phyloP scores from a whole-genome alignment of 2,888 invertebrate genomes.

The Spatulosminthurus flaviceps region DNA sequence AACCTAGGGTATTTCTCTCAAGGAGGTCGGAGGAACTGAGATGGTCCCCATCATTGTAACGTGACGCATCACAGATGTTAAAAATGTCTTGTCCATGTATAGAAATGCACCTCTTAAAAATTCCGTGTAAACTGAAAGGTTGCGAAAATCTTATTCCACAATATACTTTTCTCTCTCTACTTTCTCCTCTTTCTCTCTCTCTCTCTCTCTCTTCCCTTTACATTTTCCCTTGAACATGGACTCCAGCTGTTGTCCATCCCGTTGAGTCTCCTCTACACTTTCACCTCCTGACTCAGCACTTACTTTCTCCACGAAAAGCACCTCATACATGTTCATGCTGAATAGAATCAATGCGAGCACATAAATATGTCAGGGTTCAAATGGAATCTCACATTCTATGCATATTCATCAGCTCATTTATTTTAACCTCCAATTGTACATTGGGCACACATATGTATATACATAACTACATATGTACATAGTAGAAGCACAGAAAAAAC shows the following conservation, averaged over 20 bases:
- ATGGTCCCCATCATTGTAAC: slow-evolving; percentile 26
- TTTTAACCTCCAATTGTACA: no score
- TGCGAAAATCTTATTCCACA: no score
- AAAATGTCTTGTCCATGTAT: slow-evolving; percentile 42
- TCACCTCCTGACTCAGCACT: slow-evolving; percentile 47
- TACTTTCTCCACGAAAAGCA: neutral
- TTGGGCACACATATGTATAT: no score
- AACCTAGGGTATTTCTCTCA: no score
- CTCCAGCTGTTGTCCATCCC: slow-evolving; percentile 54
- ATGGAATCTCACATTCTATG: slow-evolving; percentile 41
- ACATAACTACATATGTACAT: no score
- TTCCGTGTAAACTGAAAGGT: slow-evolving; percentile 37
- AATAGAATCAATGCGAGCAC: neutral
- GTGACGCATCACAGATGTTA: slow-evolving; percentile 39
- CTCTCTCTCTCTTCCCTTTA: neutral
- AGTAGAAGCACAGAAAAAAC: no score
- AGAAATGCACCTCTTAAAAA: neutral
- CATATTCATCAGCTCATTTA: slow-evolving; percentile 38
- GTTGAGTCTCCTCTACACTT: neutral
- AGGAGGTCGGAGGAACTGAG: neutral
- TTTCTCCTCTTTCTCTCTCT: neutral
- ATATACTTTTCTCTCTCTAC: neutral
- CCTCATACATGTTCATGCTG: no score
- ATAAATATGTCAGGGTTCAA: slow-evolving; percentile 41
- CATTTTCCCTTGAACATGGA: slow-evolving; percentile 43